These are phyloP conservation scores for Clarias macrocephalus DNA, from an alignment of 2,113 vertebrate species.

Conservation along the genomic window DNA sequence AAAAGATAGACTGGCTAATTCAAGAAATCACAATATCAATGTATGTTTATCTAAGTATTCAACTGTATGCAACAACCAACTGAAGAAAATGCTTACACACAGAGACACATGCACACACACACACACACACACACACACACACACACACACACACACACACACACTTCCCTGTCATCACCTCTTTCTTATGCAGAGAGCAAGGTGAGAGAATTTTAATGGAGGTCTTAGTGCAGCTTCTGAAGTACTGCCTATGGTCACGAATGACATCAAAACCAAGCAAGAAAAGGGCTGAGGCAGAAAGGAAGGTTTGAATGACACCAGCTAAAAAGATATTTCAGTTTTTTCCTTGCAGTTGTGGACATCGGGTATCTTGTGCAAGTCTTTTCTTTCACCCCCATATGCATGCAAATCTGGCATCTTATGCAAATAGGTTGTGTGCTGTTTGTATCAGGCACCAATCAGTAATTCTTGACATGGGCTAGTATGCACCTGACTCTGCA, in stretches of 20 bases:
- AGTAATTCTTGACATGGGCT: conserved; percentile 53
- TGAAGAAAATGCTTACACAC: conserved; percentile 17
- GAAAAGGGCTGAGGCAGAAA: conserved; percentile 36
- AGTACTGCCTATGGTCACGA: conserved; percentile 43
- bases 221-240: conserved; percentile 48
- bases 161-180: conserved; percentile 52
- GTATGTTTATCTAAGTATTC: not conserved
- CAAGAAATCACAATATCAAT: not conserved
- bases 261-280: conserved; percentile 28
- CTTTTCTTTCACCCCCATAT: conserved; percentile 51
- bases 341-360: conserved; percentile 44
- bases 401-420: conserved; percentile 59
- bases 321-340: conserved; percentile 44
- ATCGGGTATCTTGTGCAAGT: conserved; percentile 47
- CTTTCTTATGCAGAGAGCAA: conserved; percentile 47
- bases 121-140: conserved; percentile 28
- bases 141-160: conserved; percentile 27
- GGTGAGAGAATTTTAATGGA: conserved; percentile 57
- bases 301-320: conserved; percentile 45
- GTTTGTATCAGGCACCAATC: conserved; percentile 55
- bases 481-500: conserved; percentile 46
- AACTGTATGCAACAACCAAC: conserved; percentile 7
- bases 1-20: not conserved
- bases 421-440: conserved; percentile 49
- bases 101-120: conserved; percentile 29